Percentiles rank a stretch among this genome's conserved stretches.
Evolutionary conservation across 2,888 invertebrate species (phyloP).

Genomic region (Trilocha varians): DNA sequence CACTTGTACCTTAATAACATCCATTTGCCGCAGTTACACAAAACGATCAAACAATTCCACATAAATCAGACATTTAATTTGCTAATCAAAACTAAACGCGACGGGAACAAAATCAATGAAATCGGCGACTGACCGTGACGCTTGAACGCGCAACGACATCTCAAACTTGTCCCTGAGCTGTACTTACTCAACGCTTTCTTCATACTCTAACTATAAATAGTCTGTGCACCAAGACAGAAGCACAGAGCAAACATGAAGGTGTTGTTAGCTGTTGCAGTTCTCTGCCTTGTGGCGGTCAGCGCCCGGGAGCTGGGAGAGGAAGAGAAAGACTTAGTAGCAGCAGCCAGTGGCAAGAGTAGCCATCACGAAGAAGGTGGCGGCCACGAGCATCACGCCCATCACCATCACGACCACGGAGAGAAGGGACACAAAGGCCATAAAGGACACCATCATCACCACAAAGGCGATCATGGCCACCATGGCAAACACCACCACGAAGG

Average conservation of each 20-base stretch:
- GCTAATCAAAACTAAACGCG: not conserved
- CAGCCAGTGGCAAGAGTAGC: conserved; percentile 47
- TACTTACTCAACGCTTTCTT: conserved; percentile 61
- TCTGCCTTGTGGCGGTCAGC: conserved; percentile 56
- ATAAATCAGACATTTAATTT: not conserved
- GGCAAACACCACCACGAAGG: conserved; percentile 58
- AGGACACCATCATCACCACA: conserved; percentile 64
- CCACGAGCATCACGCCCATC: conserved; percentile 55
- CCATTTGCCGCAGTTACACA: not conserved
- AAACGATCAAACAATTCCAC: not conserved
- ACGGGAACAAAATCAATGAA: conserved; percentile 18
- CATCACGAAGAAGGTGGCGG: conserved; percentile 60
- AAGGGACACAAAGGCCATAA: conserved; percentile 63
- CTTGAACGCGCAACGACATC: conserved; percentile 32
- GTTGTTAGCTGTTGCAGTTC: conserved; percentile 44
- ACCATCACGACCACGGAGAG: conserved; percentile 58
- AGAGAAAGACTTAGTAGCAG: conserved; percentile 54
- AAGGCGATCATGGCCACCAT: conserved; percentile 58
- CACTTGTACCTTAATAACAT: too few relatives aligned
- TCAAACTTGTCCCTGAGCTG: conserved; percentile 45
- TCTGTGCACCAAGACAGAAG: conserved; percentile 23
- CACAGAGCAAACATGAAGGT: conserved; percentile 58
- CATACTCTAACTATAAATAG: conserved; percentile 59
- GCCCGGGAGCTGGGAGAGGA: conserved; percentile 50
- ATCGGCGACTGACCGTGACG: conserved; percentile 40